Evolutionary conservation across 2,888 invertebrate genomes (phyloP), one percentile per base, ranked within the genome.

Genomic region (Caenorhabditis wallacei): DNA sequence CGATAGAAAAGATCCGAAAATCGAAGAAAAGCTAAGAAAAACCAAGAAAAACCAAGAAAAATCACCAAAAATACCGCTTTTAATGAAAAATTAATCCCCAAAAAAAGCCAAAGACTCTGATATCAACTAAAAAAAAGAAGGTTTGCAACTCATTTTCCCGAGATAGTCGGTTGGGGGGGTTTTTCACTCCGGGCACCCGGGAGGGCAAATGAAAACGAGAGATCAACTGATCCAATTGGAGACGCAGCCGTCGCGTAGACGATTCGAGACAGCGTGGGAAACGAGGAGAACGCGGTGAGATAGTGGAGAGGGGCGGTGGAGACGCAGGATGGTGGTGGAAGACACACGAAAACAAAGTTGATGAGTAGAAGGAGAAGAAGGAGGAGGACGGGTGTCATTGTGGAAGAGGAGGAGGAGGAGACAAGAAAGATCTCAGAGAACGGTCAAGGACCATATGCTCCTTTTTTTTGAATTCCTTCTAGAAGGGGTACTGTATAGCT

Each of bases 311-410:
- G 2, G 11, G 53, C 18, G 53, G 24, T 24, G 24, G 24, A 53
- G 24, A 24, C n/a, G 53, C 5, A 16, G 53, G 53, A 53, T 1
- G 11, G 11, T 13, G 53, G 13, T 4, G 53, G 53, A 53, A 22
- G 24, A 3, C 4, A 24, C 53, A 53, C 53, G 53, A 53, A 53
- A 53, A 53, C 53, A 53, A 53, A 53, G 53, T 53, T 53, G 53
- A 53, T 53, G 53, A 53, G 53, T 53, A 30, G 30, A 30, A 13
- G 53, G 53, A 24, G 13, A 24, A 53, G 13, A 13, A 53, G 53
- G 24, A 24, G 18, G 46, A 48, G n/a, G 46, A 48, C 43, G 43
- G 43, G 43, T 30, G 30, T 30, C 30, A 30, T 30, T 30, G 4
- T 30, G 30, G 30, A 5, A 8, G 30, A 30, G 30, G 11, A 40